Evolutionary conservation across 1,140 invertebrate species (phyloP).

Genomic region (Coboldia fuscipes): DNA sequence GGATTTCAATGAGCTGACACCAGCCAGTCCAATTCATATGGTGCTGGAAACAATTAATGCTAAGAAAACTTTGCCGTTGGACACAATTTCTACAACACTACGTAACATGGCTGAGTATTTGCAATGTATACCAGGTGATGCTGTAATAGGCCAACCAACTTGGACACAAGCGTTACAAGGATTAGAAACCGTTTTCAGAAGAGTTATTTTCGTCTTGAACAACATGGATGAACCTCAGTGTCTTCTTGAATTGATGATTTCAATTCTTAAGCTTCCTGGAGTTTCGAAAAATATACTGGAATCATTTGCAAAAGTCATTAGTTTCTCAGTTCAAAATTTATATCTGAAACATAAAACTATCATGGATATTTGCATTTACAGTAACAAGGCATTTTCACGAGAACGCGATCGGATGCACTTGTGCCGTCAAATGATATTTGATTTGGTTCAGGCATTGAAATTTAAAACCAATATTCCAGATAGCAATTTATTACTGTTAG

Average conservation of each 20-base stretch:
- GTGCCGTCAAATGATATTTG: conserved; percentile 75
- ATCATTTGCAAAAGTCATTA: conserved; percentile 88
- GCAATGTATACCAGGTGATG: conserved; percentile 75
- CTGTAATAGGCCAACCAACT: conserved; percentile 38
- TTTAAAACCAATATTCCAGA: conserved; percentile 88
- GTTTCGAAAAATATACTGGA: conserved; percentile 42
- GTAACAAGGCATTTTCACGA: conserved; percentile 65
- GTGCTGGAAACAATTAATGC: conserved; percentile 79
- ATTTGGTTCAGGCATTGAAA: conserved; percentile 85
- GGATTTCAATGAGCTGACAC: conserved; percentile 95
- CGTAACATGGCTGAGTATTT: conserved; percentile 84
- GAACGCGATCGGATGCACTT: conserved; percentile 87
- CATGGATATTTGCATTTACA: conserved; percentile 74
- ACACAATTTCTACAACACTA: conserved; percentile 49
- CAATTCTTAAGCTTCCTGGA: conserved; percentile 64
- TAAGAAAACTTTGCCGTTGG: conserved; percentile 65
- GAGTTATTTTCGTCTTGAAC: conserved; percentile 49
- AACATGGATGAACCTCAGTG: conserved; percentile 52
- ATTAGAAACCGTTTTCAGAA: conserved; percentile 68
- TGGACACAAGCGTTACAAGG: conserved; percentile 67
- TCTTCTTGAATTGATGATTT: conserved; percentile 65
- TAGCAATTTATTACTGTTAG: conserved; percentile 77
- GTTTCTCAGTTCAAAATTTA: conserved; percentile 74
- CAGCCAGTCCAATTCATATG: conserved; percentile 77
- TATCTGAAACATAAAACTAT: conserved; percentile 65